A percentile compares a stretch with the other conserved stretches of the same genome.
Conservation (phyloP, 2,888 invertebrate species). For the Euphydryas editha region DNA sequence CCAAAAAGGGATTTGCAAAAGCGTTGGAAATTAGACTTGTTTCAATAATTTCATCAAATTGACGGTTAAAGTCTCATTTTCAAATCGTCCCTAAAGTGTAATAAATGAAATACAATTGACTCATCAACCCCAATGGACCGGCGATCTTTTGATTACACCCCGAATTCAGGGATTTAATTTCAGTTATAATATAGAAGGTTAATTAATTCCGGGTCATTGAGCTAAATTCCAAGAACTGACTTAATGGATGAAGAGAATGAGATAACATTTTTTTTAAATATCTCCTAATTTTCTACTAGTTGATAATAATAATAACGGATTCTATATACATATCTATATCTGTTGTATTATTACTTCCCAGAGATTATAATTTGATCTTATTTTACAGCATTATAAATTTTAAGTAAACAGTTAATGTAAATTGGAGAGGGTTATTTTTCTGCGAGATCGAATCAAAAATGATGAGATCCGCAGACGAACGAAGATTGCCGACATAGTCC, state of each 20-base stretch:
- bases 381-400: too few relatives aligned
- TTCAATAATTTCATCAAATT: conserved; percentile 11
- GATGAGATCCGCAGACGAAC: too few relatives aligned
- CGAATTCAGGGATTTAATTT: conserved; percentile 29
- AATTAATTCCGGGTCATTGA: conserved; percentile 16
- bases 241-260: neutral
- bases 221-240: neutral
- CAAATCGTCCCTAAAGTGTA: conserved; percentile 11
- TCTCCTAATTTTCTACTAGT: neutral
- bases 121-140: conserved; percentile 13
- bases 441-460: too few relatives aligned
- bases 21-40: neutral
- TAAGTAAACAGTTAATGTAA: too few relatives aligned
- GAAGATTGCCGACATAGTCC: too few relatives aligned
- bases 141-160: conserved; percentile 27
- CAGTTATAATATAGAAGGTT: conserved; percentile 17
- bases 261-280: conserved; percentile 1
- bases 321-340: too few relatives aligned
- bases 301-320: too few relatives aligned
- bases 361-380: too few relatives aligned
- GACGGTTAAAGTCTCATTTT: conserved; percentile 1
- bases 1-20: neutral
- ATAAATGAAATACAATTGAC: conserved; percentile 27
- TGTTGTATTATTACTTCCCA: too few relatives aligned
- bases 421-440: too few relatives aligned